Evolutionary conservation across 2,797 vertebrate genomes (phyloP).

Genomic region (Falco cherrug): DNA sequence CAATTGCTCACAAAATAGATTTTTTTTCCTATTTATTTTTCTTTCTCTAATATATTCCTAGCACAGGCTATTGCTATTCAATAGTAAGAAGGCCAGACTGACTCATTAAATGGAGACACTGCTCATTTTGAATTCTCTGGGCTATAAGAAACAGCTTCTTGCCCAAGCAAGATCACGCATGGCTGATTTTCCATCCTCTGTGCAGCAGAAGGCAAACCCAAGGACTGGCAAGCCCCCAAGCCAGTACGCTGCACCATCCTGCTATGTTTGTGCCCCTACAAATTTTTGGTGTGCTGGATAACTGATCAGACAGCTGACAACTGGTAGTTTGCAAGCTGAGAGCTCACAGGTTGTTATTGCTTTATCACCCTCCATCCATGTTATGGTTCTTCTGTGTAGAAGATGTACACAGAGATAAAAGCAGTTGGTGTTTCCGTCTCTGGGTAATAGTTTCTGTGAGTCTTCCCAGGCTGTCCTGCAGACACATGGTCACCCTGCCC

Average conservation of each 20-base stretch:
- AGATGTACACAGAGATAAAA: not conserved
- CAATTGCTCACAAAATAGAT: slow-evolving; percentile 1
- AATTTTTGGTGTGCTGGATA: not conserved
- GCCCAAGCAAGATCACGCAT: not conserved
- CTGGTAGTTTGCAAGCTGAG: not conserved
- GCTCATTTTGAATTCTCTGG: not conserved
- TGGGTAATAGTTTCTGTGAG: not conserved
- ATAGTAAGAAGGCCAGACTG: not conserved
- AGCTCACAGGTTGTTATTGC: not conserved
- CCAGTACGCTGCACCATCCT: not conserved
- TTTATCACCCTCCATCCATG: not conserved
- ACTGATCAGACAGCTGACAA: not conserved
- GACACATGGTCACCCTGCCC: fast-evolving
- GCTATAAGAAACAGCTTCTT: not conserved
- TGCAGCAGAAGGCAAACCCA: not conserved
- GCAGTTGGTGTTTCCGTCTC: not conserved
- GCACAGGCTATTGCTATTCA: not conserved
- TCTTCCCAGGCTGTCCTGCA: not conserved
- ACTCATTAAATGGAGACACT: not conserved
- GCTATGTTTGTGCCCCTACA: not conserved
- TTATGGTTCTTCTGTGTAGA: fast-evolving
- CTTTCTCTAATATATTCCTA: slow-evolving; percentile 1
- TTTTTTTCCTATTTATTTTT: slow-evolving; percentile 21
- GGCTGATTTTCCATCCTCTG: not conserved
- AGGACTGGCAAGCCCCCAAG: not conserved